phyloP scores from a whole-genome alignment of 92 coral and sea anemone genomes.

The Pocillopora grandis region DNA sequence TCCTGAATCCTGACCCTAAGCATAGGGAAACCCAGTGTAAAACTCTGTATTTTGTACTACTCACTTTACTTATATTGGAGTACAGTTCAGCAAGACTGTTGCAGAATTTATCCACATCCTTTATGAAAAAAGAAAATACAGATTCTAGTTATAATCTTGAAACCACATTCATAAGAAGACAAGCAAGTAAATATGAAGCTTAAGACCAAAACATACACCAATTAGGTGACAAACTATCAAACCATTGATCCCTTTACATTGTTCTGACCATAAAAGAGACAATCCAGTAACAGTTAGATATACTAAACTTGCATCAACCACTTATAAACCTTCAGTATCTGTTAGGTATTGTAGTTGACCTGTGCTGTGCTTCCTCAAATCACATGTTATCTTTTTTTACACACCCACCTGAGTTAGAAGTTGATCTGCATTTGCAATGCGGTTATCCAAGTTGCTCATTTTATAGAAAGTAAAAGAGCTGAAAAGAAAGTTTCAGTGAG shows the following conservation, averaged over 20 bases:
- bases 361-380: too few relatives aligned
- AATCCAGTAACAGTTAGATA: neutral
- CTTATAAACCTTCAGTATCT: too few relatives aligned
- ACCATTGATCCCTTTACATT: too few relatives aligned
- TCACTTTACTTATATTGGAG: conserved; percentile 96
- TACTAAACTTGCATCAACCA: neutral
- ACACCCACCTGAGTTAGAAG: conserved; percentile 90
- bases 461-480: conserved; percentile 91
- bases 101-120: conserved; percentile 99
- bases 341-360: too few relatives aligned
- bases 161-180: too few relatives aligned
- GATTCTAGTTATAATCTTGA: too few relatives aligned
- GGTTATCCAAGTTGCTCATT: conserved; percentile 93
- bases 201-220: too few relatives aligned
- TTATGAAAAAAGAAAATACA: neutral
- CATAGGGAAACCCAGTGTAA: neutral
- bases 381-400: neutral
- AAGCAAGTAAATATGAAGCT: too few relatives aligned
- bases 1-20: too few relatives aligned
- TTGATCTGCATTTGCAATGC: conserved; percentile 98
- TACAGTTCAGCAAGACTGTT: conserved; percentile 91
- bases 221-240: too few relatives aligned
- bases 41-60: neutral
- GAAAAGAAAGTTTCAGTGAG: neutral
- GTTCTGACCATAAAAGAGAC: neutral